These are phyloP conservation scores for Agonopterix heracliana DNA, from an alignment of 2,888 invertebrate species.

Conservation along the genomic window DNA sequence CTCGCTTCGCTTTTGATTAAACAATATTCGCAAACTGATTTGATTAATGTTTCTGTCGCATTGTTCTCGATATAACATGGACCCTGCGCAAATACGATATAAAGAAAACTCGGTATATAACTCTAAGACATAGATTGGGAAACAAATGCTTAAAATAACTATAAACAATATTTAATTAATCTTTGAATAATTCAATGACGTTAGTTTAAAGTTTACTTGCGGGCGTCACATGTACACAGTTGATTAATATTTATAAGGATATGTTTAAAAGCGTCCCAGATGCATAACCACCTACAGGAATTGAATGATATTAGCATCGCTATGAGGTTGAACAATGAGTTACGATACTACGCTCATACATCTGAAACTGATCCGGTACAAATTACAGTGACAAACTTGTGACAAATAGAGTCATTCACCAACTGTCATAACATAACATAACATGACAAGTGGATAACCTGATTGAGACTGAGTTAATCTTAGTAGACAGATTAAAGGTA, in stretches of 20 bases:
- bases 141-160: too few relatives aligned
- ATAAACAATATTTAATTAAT: slow-evolving; percentile 8
- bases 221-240: slow-evolving; percentile 24
- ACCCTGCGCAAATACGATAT: too few relatives aligned
- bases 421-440: slow-evolving; percentile 25
- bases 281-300: slow-evolving; percentile 38
- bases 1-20: too few relatives aligned
- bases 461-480: slow-evolving; percentile 9
- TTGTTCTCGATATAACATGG: too few relatives aligned
- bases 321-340: slow-evolving; percentile 41
- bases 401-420: slow-evolving; percentile 41
- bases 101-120: too few relatives aligned
- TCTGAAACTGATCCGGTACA: slow-evolving; percentile 34
- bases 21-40: too few relatives aligned
- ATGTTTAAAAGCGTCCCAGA: slow-evolving; percentile 46
- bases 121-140: too few relatives aligned
- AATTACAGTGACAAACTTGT: slow-evolving; percentile 39
- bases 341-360: slow-evolving; percentile 16
- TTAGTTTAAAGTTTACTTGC: slow-evolving; percentile 28
- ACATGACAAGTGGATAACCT: slow-evolving; percentile 25
- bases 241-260: slow-evolving; percentile 52
- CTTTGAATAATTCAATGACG: slow-evolving; percentile 27
- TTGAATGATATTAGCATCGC: slow-evolving; percentile 45
- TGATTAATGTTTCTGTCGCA: too few relatives aligned
- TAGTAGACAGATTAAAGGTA: slow-evolving; percentile 3